Evolutionary conservation across 2,888 invertebrate genomes (phyloP).

Genomic region (Epinotia nisella): DNA sequence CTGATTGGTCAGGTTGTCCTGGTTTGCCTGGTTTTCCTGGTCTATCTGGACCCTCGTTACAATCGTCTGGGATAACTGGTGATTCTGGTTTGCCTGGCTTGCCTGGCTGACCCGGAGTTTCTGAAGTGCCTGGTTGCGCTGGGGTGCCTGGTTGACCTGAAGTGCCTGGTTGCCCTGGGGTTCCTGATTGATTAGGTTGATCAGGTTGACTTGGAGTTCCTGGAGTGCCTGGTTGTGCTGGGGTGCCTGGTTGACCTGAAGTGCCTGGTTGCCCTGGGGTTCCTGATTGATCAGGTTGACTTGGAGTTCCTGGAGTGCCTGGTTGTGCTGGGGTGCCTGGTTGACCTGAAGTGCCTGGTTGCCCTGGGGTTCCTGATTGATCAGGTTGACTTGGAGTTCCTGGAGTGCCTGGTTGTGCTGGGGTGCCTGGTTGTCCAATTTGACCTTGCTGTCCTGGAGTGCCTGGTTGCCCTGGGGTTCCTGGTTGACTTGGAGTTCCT

Average conservation of each 20-base stretch:
- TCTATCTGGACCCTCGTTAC: neutral
- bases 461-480: neutral
- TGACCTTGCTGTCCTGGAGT: neutral
- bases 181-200: constrained; percentile 10
- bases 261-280: constrained; percentile 25
- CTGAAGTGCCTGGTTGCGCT: neutral
- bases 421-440: neutral
- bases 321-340: constrained; percentile 4
- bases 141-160: neutral
- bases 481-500: neutral
- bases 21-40: neutral
- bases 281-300: neutral
- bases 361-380: neutral
- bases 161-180: constrained; percentile 16
- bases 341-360: neutral
- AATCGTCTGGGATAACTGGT: neutral
- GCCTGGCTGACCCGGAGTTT: neutral
- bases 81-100: neutral
- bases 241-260: constrained; percentile 27
- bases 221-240: constrained; percentile 12
- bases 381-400: neutral
- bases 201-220: constrained; percentile 8
- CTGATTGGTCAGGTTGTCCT: neutral
- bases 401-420: neutral
- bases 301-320: constrained; percentile 11